phyloP scores from a whole-genome alignment of 2,888 invertebrate genomes.

The Dryadula phaetusa region DNA sequence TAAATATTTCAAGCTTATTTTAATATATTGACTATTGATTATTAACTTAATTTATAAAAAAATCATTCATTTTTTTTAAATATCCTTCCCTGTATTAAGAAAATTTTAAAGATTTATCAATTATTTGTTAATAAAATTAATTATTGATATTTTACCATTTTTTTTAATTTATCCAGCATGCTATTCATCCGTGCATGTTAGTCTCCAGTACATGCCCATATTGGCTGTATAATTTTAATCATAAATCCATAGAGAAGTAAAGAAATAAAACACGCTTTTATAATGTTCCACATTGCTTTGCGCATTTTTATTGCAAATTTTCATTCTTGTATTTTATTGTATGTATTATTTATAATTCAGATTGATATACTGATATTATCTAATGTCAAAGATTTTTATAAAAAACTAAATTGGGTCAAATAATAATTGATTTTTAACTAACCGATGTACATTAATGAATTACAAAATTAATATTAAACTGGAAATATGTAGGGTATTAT shows the following conservation, averaged over 20 bases:
- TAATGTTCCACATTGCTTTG: background rate
- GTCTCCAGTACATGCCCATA: background rate
- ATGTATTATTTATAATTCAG: background rate
- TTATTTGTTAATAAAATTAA: too few relatives aligned
- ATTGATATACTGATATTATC: background rate
- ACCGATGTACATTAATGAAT: background rate
- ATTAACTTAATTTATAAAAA: too few relatives aligned
- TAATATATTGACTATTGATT: too few relatives aligned
- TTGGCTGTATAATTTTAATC: background rate
- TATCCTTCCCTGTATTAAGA: too few relatives aligned
- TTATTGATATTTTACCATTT: too few relatives aligned
- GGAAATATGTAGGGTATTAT: background rate
- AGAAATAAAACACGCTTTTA: background rate
- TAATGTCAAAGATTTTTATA: background rate
- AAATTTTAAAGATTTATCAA: too few relatives aligned
- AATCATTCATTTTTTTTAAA: too few relatives aligned
- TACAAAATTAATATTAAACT: background rate
- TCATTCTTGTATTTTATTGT: slow-evolving; percentile 1
- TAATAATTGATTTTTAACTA: background rate
- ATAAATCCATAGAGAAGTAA: background rate
- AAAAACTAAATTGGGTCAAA: background rate
- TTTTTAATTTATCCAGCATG: too few relatives aligned
- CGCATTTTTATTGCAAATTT: slow-evolving; percentile 15
- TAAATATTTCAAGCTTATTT: too few relatives aligned
- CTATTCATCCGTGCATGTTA: background rate